Evolutionary conservation across 2,113 vertebrate species (phyloP).

Genomic region (Dryoscopus gambensis): DNA sequence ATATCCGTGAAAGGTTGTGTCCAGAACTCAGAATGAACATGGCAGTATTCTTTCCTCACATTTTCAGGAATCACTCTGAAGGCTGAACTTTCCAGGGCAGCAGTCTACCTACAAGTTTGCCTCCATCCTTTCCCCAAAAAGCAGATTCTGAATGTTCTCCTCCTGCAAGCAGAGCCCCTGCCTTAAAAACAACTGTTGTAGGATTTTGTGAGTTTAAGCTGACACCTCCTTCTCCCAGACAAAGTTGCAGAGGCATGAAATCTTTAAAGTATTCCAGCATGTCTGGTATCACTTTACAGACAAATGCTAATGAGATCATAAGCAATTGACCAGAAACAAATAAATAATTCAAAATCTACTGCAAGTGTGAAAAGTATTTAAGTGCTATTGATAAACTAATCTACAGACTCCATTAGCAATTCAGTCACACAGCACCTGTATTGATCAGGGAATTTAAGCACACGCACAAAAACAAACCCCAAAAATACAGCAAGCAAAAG

Average conservation of each 20-base stretch:
- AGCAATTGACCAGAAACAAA: conserved; percentile 84
- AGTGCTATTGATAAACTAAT: conserved; percentile 92
- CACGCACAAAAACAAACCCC: conserved; percentile 3
- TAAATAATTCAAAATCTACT: conserved; percentile 93
- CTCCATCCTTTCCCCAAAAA: neutral
- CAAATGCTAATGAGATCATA: conserved; percentile 89
- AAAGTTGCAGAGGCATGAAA: neutral
- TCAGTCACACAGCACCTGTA: conserved; percentile 79
- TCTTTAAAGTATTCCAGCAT: conserved; percentile 53
- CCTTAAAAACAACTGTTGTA: neutral
- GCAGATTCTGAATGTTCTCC: neutral
- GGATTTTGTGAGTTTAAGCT: neutral
- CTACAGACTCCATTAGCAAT: conserved; percentile 82
- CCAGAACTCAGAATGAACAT: neutral
- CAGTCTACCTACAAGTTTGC: neutral
- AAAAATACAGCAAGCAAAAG: conserved; percentile 26
- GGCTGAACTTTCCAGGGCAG: neutral
- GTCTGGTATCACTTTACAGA: conserved; percentile 75
- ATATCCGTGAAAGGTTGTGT: accelerated
- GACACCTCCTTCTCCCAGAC: neutral
- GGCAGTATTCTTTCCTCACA: neutral
- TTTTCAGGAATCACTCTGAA: neutral
- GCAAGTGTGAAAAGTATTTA: conserved; percentile 92
- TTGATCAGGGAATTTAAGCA: conserved; percentile 70
- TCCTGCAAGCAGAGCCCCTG: neutral